Conservation (phyloP, 2,888 invertebrate species). For the Cybosia mesomella region DNA sequence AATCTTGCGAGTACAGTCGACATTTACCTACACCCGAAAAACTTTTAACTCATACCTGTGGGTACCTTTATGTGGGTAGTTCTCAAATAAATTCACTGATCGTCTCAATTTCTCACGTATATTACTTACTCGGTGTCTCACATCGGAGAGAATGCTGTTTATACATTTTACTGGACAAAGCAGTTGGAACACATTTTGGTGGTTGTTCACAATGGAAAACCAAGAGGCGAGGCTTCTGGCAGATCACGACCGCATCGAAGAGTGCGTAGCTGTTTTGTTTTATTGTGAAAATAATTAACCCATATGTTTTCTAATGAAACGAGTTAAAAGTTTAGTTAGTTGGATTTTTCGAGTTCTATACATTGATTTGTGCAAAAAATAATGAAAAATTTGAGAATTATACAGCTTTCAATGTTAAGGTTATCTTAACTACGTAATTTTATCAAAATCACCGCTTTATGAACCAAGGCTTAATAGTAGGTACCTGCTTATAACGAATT, state of each 20-base stretch:
- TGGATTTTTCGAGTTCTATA: background rate
- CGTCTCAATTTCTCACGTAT: background rate
- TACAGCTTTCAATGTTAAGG: too few species aligned
- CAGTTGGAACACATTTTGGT: slow-evolving; percentile 20
- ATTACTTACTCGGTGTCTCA: background rate
- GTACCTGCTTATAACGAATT: too few species aligned
- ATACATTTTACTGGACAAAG: slow-evolving; percentile 23
- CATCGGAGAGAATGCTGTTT: slow-evolving; percentile 4
- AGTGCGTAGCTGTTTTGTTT: slow-evolving; percentile 44
- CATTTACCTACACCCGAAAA: background rate
- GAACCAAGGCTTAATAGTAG: too few species aligned
- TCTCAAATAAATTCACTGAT: background rate
- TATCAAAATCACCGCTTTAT: too few species aligned
- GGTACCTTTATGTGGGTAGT: background rate
- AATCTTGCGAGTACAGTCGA: too few species aligned
- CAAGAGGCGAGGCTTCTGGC: slow-evolving; percentile 30
- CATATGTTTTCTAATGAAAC: background rate
- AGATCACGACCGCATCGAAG: slow-evolving; percentile 45
- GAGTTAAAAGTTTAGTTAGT: background rate
- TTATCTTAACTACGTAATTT: too few species aligned
- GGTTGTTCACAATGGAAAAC: slow-evolving; percentile 26
- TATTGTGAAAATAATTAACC: background rate
- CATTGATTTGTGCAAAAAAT: too few species aligned
- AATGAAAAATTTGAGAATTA: too few species aligned
- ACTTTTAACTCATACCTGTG: background rate